Evolutionary conservation across 2,113 vertebrate genomes (phyloP).

Genomic region (Rutilus rutilus): DNA sequence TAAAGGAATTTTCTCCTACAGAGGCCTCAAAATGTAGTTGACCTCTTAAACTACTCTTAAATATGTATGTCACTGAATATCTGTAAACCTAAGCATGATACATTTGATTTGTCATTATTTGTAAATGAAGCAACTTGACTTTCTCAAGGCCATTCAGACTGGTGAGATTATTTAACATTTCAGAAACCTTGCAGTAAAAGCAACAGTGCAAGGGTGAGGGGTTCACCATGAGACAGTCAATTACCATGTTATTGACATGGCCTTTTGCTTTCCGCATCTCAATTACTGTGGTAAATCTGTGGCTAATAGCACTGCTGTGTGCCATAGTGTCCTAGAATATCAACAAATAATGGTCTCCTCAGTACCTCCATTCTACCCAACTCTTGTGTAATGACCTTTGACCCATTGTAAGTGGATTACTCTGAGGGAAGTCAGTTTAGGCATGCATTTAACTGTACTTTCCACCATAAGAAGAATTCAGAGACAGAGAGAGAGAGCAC

Average conservation of each 20-base stretch:
- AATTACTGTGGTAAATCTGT: conserved; percentile 28
- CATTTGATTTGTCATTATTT: background rate
- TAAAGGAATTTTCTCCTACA: no score
- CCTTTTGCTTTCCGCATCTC: background rate
- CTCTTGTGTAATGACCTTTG: conserved; percentile 26
- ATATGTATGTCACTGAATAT: background rate
- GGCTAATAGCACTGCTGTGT: conserved; percentile 2
- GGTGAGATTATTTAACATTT: background rate
- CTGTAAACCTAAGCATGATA: background rate
- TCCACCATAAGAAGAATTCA: conserved; percentile 24
- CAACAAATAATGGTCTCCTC: conserved; percentile 19
- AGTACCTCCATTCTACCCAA: background rate
- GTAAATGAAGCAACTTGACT: background rate
- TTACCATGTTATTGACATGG: conserved; percentile 22
- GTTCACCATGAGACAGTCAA: conserved; percentile 15
- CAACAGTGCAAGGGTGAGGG: background rate
- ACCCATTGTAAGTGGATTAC: conserved; percentile 20
- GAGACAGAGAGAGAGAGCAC: conserved; percentile 49
- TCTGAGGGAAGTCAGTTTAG: conserved; percentile 35
- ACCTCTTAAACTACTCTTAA: no score
- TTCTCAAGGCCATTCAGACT: background rate
- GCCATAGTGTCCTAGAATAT: conserved; percentile 19
- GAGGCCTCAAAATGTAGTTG: no score
- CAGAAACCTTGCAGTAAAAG: background rate
- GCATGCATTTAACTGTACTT: conserved; percentile 32